These are phyloP conservation scores for Bombus pascuorum DNA, from an alignment of 1,140 invertebrate species.

Conservation along the genomic window DNA sequence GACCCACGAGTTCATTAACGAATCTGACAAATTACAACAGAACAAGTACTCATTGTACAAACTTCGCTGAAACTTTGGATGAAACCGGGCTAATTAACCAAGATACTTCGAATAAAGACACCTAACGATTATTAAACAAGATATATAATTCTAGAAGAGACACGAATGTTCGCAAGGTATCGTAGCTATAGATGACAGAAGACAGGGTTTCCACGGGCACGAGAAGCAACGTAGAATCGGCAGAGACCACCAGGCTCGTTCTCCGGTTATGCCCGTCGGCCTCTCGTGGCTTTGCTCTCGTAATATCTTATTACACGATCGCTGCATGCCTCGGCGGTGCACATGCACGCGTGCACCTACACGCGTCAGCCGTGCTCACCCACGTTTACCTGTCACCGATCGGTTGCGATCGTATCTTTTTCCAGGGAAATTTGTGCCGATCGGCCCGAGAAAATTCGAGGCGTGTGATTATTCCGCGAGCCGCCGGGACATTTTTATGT, in stretches of 20 bases:
- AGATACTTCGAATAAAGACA: not conserved
- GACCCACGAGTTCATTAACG: not conserved
- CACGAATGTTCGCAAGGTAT: not conserved
- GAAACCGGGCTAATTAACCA: not conserved
- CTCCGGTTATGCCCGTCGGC: conserved; percentile 53
- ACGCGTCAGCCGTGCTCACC: not conserved
- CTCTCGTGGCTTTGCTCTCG: conserved; percentile 64
- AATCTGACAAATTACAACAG: not conserved
- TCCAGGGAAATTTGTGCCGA: conserved; percentile 23
- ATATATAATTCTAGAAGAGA: no score
- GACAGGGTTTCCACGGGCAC: conserved; percentile 35
- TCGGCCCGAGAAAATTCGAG: conserved; percentile 26
- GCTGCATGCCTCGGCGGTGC: conserved; percentile 48
- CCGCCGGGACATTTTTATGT: no score
- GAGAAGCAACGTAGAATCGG: conserved; percentile 37
- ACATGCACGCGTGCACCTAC: conserved; percentile 30
- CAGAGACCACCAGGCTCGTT: conserved; percentile 62
- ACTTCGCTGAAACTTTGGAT: not conserved
- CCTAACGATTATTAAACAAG: not conserved
- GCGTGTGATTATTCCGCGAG: not conserved
- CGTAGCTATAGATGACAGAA: conserved; percentile 38
- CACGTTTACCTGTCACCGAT: conserved; percentile 35
- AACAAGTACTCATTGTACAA: not conserved
- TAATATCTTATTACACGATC: conserved; percentile 72
- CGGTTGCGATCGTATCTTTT: conserved; percentile 32